Percentiles rank a stretch among this genome's conserved stretches.
Conservation (phyloP, 2,888 invertebrate species). For the Gymnosoma rotundatum region DNA sequence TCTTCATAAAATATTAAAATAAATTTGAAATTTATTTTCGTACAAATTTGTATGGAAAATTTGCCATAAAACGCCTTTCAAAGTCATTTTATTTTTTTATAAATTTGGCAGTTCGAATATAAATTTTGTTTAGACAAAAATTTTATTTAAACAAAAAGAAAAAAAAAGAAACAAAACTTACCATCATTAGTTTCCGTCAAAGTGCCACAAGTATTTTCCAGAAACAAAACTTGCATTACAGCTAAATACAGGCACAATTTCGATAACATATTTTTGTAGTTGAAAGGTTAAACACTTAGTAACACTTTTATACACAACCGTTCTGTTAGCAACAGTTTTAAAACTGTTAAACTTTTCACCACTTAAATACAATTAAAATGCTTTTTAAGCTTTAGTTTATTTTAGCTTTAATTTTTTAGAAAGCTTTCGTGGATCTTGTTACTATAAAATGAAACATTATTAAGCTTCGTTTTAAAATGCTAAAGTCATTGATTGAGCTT, state of each 20-base stretch:
- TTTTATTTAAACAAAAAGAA: not conserved
- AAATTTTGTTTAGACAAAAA: too few species aligned
- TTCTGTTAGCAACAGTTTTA: conserved; percentile 6
- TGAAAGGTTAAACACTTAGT: not conserved
- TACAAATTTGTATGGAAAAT: too few species aligned
- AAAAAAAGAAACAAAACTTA: conserved; percentile 18
- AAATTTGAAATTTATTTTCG: too few species aligned
- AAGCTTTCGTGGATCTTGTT: conserved; percentile 28
- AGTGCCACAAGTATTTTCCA: not conserved
- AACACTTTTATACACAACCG: not conserved
- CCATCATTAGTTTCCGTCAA: not conserved
- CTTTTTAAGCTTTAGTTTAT: conserved; percentile 17
- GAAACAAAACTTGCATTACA: conserved; percentile 24
- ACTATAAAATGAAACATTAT: not conserved
- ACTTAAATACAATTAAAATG: not conserved
- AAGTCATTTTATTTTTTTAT: too few species aligned
- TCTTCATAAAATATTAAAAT: too few species aligned
- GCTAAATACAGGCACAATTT: conserved; percentile 14
- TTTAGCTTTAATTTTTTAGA: not conserved
- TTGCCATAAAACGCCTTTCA: too few species aligned
- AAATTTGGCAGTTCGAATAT: too few species aligned
- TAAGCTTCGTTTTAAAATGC: not conserved
- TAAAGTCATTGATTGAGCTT: not conserved
- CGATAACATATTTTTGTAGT: conserved; percentile 43
- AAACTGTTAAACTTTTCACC: not conserved